Conservation (phyloP, 2,888 invertebrate species). For the Lamellibrachia columna region DNA sequence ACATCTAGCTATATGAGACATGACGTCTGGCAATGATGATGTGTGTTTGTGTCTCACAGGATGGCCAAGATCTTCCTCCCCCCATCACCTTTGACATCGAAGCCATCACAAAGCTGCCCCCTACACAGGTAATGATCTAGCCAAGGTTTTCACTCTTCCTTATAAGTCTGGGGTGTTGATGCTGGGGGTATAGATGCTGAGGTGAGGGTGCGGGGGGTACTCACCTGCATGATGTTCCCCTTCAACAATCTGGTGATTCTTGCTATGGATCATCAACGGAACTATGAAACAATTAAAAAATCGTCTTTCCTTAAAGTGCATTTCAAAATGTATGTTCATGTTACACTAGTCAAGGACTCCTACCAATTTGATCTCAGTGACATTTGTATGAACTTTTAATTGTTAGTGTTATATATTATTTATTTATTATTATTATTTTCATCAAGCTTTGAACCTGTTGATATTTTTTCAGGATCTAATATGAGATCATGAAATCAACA, state of each 20-base stretch:
- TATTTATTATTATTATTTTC: not conserved
- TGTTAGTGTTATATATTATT: not conserved
- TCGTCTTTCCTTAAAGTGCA: no score
- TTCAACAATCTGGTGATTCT: no score
- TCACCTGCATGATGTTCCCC: no score
- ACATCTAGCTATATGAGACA: not conserved
- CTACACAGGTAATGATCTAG: conserved; percentile 61
- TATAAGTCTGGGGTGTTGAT: not conserved
- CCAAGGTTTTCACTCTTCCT: not conserved
- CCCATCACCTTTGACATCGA: conserved; percentile 86
- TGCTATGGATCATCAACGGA: no score
- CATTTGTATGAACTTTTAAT: not conserved
- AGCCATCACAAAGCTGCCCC: conserved; percentile 71
- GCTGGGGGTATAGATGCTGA: not conserved
- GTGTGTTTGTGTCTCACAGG: conserved; percentile 70
- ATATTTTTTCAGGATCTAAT: not conserved
- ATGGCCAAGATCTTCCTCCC: conserved; percentile 84
- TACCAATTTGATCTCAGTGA: not conserved
- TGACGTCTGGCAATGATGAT: not conserved
- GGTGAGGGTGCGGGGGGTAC: no score
- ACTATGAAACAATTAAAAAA: no score
- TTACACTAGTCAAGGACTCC: not conserved
- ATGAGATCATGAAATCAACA: no score
- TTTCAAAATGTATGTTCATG: no score
- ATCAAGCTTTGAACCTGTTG: not conserved